These are phyloP conservation scores for Euzophera pinguis DNA, from an alignment of 2,888 invertebrate genomes.

Conservation along the genomic window DNA sequence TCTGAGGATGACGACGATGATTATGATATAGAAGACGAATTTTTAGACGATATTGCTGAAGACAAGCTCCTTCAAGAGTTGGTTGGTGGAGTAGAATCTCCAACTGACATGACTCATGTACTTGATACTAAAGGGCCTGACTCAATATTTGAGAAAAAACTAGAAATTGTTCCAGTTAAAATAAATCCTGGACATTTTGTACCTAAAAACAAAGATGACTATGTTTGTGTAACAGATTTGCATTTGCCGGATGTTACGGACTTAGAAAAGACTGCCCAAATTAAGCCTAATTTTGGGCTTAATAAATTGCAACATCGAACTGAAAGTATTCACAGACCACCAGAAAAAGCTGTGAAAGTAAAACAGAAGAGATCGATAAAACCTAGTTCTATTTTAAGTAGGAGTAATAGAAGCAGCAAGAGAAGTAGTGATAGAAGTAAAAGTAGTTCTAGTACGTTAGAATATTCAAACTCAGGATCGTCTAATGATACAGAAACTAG, in stretches of 20 bases:
- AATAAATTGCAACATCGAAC: constrained; percentile 66
- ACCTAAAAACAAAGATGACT: constrained; percentile 55
- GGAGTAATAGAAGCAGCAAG: constrained; percentile 42
- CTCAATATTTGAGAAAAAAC: constrained; percentile 56
- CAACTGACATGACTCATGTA: constrained; percentile 50
- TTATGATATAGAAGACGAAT: constrained; percentile 45
- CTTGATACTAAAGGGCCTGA: constrained; percentile 71
- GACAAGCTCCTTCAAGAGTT: constrained; percentile 67
- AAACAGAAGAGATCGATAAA: constrained; percentile 55
- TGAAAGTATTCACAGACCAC: constrained; percentile 66
- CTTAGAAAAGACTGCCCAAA: constrained; percentile 64
- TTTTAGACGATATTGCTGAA: constrained; percentile 56
- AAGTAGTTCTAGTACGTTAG: constrained; percentile 48
- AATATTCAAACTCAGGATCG: constrained; percentile 80
- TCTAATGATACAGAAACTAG: constrained; percentile 78
- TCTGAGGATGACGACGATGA: constrained; percentile 60
- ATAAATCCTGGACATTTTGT: constrained; percentile 48
- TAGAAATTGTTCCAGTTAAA: constrained; percentile 70
- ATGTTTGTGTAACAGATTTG: constrained; percentile 61
- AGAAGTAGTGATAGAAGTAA: constrained; percentile 39
- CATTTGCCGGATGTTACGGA: constrained; percentile 55
- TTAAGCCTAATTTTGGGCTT: constrained; percentile 65
- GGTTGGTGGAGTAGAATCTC: constrained; percentile 68
- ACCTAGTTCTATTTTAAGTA: constrained; percentile 49
- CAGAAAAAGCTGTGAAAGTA: constrained; percentile 63